Base-by-base conservation (phyloP, 2,797 vertebrate genomes). In the Scolopax bukidnonensis region DNA sequence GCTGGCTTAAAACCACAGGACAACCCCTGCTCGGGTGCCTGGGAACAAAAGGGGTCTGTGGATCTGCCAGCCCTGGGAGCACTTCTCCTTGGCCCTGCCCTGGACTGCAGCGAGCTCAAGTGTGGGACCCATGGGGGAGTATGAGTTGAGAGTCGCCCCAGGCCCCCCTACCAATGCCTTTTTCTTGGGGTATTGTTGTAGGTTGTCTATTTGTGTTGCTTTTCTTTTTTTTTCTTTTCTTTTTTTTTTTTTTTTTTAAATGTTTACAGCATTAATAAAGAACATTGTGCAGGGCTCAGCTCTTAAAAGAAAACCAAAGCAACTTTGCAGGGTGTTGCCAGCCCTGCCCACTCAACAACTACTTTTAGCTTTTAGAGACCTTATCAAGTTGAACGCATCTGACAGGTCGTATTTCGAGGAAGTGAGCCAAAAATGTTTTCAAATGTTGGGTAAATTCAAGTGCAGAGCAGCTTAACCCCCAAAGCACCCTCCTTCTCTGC, bases 351-450 rank as follows among this genome's bases (percentile, higher is more conserved):
- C 50, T 57, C 41, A 41, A 41, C 36, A 70, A 61, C 80, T 50
- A 30, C 84, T 84, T 95, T 87, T 47, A 51, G 70, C 54, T 95
- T 93, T 84, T 27, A 79, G 90, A 89, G 57, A 45, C 83, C 47
- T 87, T 84, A 93, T 76, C 88, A 45, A 71, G 85, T 78, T 93
- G 92, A 97, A 89, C 87, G 77, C 74, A 95, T 95, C 85, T 93
- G 85, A 84, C 94, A 96, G 96, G 93, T 95, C 93, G 32, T 77
- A 84, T 94, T 97, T 97, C 3, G 4, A 91, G 93, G 96, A 97
- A 97, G 93, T 1, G 14, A 94, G 94, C 91, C 93, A 95, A 93
- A 92, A 92, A 90, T 73, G 19, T 96, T 91, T 91, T 90, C 40
- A 36, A 36, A 36, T 41, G 70, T 36, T 96, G 95, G 71, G 60